These are phyloP conservation scores for Gadopsis bispinosus DNA, from an alignment of 2,797 vertebrate species.

Conservation along the genomic window DNA sequence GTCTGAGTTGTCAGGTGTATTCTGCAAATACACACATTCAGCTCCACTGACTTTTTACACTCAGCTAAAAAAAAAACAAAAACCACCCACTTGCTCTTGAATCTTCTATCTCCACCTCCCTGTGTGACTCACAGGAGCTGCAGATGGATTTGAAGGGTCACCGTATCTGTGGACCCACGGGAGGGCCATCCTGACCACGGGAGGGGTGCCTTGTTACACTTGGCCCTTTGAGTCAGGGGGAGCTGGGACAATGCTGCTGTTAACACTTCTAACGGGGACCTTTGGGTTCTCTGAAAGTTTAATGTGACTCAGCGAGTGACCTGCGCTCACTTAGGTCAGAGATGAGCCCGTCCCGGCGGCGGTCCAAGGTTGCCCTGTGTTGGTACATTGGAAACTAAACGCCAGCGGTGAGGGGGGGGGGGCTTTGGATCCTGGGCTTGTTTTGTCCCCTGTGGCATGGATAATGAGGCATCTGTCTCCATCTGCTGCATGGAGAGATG, in stretches of 20 bases:
- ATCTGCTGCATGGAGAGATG: conserved; percentile 69
- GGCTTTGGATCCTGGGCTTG: conserved; percentile 57
- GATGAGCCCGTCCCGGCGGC: conserved; percentile 75
- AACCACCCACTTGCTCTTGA: conserved; percentile 4
- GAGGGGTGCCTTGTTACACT: conserved; percentile 80
- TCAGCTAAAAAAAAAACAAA: background rate
- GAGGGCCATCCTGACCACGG: conserved; percentile 63
- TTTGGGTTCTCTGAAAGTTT: conserved; percentile 86
- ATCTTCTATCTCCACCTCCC: conserved; percentile 8
- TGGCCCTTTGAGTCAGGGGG: conserved; percentile 72
- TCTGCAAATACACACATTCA: conserved; percentile 5
- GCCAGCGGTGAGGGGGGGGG: conserved; percentile 49
- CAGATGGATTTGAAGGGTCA: conserved; percentile 63
- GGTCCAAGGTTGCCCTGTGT: conserved; percentile 70
- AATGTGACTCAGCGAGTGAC: conserved; percentile 83
- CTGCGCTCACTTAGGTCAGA: conserved; percentile 83
- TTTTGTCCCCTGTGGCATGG: conserved; percentile 78
- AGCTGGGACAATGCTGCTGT: conserved; percentile 82
- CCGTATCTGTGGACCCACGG: conserved; percentile 70
- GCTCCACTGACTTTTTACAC: background rate
- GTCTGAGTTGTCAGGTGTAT: conserved; percentile 1
- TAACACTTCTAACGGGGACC: conserved; percentile 83
- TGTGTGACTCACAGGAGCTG: conserved; percentile 24
- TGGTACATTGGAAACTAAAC: conserved; percentile 75
- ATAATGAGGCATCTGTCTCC: conserved; percentile 84